Evolutionary conservation across 2,888 invertebrate species (phyloP), one percentile per base, ranked within the genome.

Genomic region (Drosophila barbarae): DNA sequence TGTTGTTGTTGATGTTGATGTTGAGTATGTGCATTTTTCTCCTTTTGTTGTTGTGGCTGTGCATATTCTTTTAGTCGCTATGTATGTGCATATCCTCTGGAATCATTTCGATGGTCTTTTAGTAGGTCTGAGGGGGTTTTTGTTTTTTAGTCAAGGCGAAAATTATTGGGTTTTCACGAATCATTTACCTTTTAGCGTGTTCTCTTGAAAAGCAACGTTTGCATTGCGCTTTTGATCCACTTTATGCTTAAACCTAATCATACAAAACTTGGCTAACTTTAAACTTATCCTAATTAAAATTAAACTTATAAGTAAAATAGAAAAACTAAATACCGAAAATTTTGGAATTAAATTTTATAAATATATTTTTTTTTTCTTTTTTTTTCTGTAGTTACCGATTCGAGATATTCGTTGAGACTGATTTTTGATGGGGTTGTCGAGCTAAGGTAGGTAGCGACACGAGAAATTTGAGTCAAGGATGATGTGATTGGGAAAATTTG

Each of bases 221-320:
- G 2, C 41, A 13, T n/a, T 26, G 10, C 5, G n/a, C 42, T 9
- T 9, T n/a, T 15, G 1, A 10, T 30, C 9, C 12, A 46, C 46
- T 46, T 46, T 46, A 18, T 18, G 18, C 46, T 46, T 46, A 46
- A 46, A 5, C 18, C 30, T 30, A 46, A 46, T 7, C 10, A 28
- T 28, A 12, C 3, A 18, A 28, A 28, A 18, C 12, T 30, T 26
- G 6, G 9, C n/a, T 15, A 30, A 46, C 12, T 15, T 18, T 32
- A 5, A 12, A 15, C 30, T 13, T 18, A 30, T 0, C 8, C 7
- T 0, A 21, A 8, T 41, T n/a, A 23, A n/a, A n/a, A 5, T 9
- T 13, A 44, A 44, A 15, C 15, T 10, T 15, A 28, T 7, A 4
- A 15, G 13, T 5, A 18, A 18, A 8, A 2, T 30, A 9, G 28